These are phyloP conservation scores for Papilio dardanus DNA, from an alignment of 1,140 invertebrate genomes.

Conservation along the genomic window DNA sequence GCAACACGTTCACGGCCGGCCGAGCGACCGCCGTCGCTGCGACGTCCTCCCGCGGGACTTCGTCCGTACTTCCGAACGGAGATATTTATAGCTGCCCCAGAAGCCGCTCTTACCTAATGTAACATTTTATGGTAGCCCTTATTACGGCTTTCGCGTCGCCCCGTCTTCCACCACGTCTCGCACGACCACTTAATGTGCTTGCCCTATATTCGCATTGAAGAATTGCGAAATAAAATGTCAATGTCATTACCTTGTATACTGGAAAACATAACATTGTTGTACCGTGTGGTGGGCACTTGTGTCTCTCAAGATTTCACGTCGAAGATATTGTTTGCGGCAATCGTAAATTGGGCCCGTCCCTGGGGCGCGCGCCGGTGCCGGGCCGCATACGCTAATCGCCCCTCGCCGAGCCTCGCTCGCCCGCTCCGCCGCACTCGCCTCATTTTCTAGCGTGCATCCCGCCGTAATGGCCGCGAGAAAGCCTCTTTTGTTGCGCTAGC, in stretches of 20 bases:
- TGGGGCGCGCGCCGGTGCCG: conserved; percentile 65
- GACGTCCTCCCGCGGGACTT: conserved; percentile 77
- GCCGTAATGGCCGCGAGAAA: conserved; percentile 78
- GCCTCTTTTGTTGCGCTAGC: conserved; percentile 77
- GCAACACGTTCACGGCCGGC: conserved; percentile 74
- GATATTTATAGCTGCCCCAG: conserved; percentile 81
- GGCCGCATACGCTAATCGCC: conserved; percentile 80
- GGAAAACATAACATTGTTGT: conserved; percentile 11
- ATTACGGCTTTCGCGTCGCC: conserved; percentile 71
- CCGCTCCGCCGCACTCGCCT: conserved; percentile 72
- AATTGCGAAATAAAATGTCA: conserved; percentile 33
- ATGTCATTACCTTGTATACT: conserved; percentile 1
- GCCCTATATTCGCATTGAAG: conserved; percentile 5
- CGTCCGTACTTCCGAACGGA: conserved; percentile 77
- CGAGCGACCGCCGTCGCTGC: conserved; percentile 60
- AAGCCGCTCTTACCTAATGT: conserved; percentile 80
- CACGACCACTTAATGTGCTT: conserved; percentile 14
- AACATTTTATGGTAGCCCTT: conserved; percentile 80
- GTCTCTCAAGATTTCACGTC: conserved; percentile 63
- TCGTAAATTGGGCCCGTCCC: conserved; percentile 77
- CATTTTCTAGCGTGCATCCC: conserved; percentile 69
- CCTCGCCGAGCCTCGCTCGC: conserved; percentile 46
- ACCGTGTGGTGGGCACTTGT: conserved; percentile 55
- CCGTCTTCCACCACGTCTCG: conserved; percentile 49
- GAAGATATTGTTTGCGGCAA: conserved; percentile 81